Evolutionary conservation across 2,797 vertebrate genomes (phyloP).

Genomic region (Mormyrus hasselquistii): DNA sequence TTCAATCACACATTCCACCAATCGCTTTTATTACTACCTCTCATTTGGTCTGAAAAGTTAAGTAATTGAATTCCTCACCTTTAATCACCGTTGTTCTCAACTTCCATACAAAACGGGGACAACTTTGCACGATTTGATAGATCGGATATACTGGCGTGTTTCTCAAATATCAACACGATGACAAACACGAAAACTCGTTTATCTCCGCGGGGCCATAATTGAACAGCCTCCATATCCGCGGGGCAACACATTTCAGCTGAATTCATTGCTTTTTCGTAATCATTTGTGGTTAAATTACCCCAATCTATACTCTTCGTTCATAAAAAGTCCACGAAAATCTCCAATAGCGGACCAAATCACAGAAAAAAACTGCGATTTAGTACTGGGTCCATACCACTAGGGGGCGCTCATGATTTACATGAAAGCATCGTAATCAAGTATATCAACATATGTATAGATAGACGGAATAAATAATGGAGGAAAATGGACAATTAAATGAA

Average conservation of each 20-base stretch:
- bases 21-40: not conserved
- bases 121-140: not conserved
- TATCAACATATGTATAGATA: not conserved
- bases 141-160: not conserved
- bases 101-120: not conserved
- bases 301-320: not conserved
- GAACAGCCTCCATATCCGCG: not conserved
- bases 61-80: not conserved
- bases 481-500: not conserved
- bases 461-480: not conserved
- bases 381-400: not conserved
- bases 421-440: not conserved
- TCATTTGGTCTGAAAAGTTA: not conserved
- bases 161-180: not conserved
- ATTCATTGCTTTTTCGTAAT: not conserved
- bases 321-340: not conserved
- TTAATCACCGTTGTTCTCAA: not conserved
- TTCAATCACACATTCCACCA: not conserved
- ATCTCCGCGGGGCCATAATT: not conserved
- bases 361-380: not conserved
- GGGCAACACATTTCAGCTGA: not conserved
- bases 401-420: not conserved
- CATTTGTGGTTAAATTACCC: not conserved
- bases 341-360: not conserved
- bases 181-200: not conserved